Conservation (phyloP, 92 coral and sea anemone species). For the Porites divaricata region DNA sequence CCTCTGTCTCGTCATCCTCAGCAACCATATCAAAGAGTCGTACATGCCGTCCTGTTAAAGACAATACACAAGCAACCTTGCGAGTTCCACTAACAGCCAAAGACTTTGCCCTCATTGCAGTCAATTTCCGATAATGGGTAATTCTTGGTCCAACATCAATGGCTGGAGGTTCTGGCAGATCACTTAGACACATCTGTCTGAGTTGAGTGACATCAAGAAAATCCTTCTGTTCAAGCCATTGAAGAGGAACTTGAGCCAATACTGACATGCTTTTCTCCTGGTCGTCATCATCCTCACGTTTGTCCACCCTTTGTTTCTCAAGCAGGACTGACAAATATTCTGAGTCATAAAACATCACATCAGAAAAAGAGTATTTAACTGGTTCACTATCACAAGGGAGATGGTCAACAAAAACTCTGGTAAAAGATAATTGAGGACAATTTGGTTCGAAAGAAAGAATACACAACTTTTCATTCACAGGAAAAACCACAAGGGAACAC, state of each 20-base stretch:
- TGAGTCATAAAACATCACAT: constrained; percentile 72
- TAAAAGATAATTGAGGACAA: neutral
- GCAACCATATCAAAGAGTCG: constrained; percentile 98
- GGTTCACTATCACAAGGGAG: constrained; percentile 31
- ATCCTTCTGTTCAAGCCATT: constrained; percentile 45
- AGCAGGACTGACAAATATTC: constrained; percentile 74
- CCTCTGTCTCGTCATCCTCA: constrained; percentile 95
- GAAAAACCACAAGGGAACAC: constrained; percentile 70
- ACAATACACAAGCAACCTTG: constrained; percentile 89
- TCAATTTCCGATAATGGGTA: constrained; percentile 77
- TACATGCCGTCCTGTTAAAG: constrained; percentile 75
- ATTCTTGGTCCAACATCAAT: constrained; percentile 65
- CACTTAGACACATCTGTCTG: constrained; percentile 14
- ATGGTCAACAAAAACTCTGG: constrained; percentile 28
- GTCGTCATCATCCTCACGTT: constrained; percentile 15
- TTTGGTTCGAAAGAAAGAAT: neutral
- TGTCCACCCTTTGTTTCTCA: constrained; percentile 52
- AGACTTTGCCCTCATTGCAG: constrained; percentile 77
- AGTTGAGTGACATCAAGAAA: constrained; percentile 27
- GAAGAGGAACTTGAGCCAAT: constrained; percentile 73
- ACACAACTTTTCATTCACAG: constrained; percentile 31
- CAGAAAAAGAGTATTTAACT: constrained; percentile 33
- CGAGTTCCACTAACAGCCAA: constrained; percentile 93
- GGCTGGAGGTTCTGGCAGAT: constrained; percentile 32
- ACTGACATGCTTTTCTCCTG: constrained; percentile 45